Base-by-base conservation (phyloP, 2,888 invertebrate genomes). In the Brachyptera putata region DNA sequence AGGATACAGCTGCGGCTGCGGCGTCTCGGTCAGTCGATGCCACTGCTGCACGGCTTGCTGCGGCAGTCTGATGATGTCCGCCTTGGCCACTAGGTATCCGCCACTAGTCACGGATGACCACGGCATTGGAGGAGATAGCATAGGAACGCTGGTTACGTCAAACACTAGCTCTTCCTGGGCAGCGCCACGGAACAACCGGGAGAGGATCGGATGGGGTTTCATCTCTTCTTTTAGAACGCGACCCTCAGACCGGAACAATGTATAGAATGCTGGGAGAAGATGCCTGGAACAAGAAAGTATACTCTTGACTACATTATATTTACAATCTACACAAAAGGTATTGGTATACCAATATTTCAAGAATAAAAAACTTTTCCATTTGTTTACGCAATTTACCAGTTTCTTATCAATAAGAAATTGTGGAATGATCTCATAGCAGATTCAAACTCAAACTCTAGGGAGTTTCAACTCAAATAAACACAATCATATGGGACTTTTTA, bases 101-200 rank as follows among this genome's bases (percentile, higher is more conserved):
- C 95, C 95, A 57, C 76, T 79, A 34, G 78, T 70, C 1, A 82
- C 71, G 0, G 81, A 79, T 41, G 80, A 76, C 95, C 95, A 96
- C 1, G 96, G 96, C 63, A 87, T 77, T 3, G 96, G 94, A 13
- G 96, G 95, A 62, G 86, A 85, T 16, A 83, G 59, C 79, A 89
- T 86, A 13, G 96, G 96, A 56, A 90, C 76, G 56, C 84, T 65
- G 1, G 73, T 68, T 9, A 56, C 79, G 49, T 88, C 84, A 77
- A 96, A 88, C 55, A 80, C 82, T 65, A 96, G 76, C 0, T 78
- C 81, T 67, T 86, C 83, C 30, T 82, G 80, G 16, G 83, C 80
- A 0, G 89, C 86, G 11, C 83, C 83, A 39, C 82, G 79, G 73
- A 87, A 86, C 60, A 93, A 73, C 67, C 82, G 84, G 18, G 83